Evolutionary conservation across 2,113 vertebrate species (phyloP).

Genomic region (Anas platyrhynchos): DNA sequence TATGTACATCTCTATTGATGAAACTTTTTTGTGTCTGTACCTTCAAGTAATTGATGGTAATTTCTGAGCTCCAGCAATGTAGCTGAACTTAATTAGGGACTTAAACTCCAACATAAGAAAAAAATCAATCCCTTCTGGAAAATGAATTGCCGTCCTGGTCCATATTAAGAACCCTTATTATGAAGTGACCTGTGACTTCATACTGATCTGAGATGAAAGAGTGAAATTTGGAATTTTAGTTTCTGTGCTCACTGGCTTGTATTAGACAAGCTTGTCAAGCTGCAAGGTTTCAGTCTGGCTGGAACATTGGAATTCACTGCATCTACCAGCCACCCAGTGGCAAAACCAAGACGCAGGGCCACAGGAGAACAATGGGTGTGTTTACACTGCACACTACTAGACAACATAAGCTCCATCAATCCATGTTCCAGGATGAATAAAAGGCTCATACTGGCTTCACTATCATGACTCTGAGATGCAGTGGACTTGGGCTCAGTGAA

Average conservation of each 20-base stretch:
- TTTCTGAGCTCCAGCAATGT: not conserved
- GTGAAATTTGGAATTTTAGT: not conserved
- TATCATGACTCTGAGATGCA: not conserved
- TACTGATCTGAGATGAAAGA: not conserved
- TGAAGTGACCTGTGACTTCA: not conserved
- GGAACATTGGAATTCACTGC: not conserved
- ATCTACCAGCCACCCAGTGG: not conserved
- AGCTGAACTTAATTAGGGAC: not conserved
- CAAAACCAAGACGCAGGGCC: not conserved
- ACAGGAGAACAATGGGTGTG: not conserved
- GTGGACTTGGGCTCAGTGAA: not conserved
- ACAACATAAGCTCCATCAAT: accelerated
- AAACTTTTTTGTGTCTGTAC: not conserved
- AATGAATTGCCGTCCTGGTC: not conserved
- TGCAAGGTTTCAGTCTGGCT: not conserved
- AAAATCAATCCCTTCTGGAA: not conserved
- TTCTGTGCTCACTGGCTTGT: not conserved
- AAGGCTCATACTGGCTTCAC: not conserved
- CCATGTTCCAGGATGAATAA: not conserved
- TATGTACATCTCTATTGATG: not conserved
- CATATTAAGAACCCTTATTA: not conserved
- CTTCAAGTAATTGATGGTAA: not conserved
- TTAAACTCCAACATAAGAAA: not conserved
- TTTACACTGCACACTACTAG: not conserved
- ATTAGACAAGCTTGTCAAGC: not conserved